Evolutionary conservation across 1,140 invertebrate species (phyloP).

Genomic region (Drosophila ficusphila): DNA sequence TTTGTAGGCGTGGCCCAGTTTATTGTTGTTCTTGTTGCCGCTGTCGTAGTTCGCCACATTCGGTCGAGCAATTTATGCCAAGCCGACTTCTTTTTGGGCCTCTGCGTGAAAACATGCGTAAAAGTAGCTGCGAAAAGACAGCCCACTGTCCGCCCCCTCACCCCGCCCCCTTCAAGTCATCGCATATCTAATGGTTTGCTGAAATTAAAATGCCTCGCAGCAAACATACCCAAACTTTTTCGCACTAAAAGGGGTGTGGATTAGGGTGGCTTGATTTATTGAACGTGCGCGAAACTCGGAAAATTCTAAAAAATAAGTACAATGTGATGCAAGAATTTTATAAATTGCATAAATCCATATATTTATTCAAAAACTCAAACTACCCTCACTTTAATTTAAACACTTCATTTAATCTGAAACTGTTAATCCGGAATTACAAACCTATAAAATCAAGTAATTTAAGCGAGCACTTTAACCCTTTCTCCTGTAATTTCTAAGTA

Average conservation of each 20-base stretch:
- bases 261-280: neutral
- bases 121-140: constrained; percentile 66
- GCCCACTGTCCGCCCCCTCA: constrained; percentile 2
- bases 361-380: too few relatives aligned
- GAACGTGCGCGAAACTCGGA: neutral
- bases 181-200: constrained; percentile 30
- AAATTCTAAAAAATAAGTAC: too few relatives aligned
- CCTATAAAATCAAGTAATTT: too few relatives aligned
- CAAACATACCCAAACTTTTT: constrained; percentile 53
- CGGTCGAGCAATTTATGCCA: constrained; percentile 76
- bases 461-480: too few relatives aligned
- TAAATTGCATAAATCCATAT: too few relatives aligned
- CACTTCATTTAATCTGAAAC: too few relatives aligned
- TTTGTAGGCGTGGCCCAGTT: constrained; percentile 75
- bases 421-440: too few relatives aligned
- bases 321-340: too few relatives aligned
- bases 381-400: too few relatives aligned
- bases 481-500: too few relatives aligned
- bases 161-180: neutral
- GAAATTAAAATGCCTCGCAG: constrained; percentile 59
- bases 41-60: constrained; percentile 73
- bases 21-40: constrained; percentile 39
- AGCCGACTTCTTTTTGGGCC: constrained; percentile 58
- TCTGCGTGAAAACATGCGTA: constrained; percentile 78
- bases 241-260: constrained; percentile 28